A percentile compares a stretch with the other conserved stretches of the same genome.
These are phyloP conservation scores for Episyrphus balteatus DNA, from an alignment of 1,140 invertebrate species.

Conservation along the genomic window DNA sequence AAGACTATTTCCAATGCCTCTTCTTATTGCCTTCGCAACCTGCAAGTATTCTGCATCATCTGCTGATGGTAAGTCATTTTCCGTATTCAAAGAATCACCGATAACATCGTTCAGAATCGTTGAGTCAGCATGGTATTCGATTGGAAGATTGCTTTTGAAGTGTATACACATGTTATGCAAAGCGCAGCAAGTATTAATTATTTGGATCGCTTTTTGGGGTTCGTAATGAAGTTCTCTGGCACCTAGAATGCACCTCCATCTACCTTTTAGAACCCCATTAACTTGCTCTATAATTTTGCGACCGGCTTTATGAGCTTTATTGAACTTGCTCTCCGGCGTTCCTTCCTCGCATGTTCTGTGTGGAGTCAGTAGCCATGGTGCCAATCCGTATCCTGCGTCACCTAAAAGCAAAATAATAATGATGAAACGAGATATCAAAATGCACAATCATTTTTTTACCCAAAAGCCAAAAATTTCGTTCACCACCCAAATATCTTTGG, in stretches of 20 bases:
- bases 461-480: background rate
- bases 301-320: background rate
- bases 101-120: background rate
- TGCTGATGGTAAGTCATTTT: background rate
- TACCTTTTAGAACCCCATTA: background rate
- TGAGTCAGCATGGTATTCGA: background rate
- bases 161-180: background rate
- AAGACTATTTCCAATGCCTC: background rate
- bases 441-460: background rate
- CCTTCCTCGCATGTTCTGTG: background rate
- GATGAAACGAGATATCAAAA: background rate
- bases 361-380: background rate
- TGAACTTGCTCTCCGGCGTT: background rate
- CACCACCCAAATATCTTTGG: background rate
- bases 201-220: background rate
- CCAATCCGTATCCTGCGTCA: background rate
- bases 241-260: background rate
- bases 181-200: background rate
- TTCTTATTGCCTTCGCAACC: background rate
- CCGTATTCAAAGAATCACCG: background rate
- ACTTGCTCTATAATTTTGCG: background rate
- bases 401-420: background rate
- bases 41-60: background rate
- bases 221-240: background rate
- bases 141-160: background rate